Conservation (phyloP, 92 coral and sea anemone genomes). For the Porites cylindrica region DNA sequence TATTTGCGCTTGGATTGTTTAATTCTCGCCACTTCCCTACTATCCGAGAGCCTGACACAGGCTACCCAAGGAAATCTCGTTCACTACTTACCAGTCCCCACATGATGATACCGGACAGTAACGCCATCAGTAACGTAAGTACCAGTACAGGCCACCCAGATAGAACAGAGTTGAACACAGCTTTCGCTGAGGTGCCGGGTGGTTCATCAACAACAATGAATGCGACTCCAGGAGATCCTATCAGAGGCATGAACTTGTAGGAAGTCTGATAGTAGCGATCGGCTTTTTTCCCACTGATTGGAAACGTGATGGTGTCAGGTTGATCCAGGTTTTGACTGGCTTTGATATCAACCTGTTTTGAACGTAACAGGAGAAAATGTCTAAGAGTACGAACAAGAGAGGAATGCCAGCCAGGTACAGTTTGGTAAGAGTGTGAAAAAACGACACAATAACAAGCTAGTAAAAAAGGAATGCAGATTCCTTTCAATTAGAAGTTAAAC, state of each 20-base stretch:
- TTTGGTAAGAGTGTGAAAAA: too few species aligned
- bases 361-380: not conserved
- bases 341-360: conserved; percentile 55
- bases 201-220: conserved; percentile 89
- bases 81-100: conserved; percentile 90
- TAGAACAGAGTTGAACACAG: conserved; percentile 87
- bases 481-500: too few species aligned
- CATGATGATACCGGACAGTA: conserved; percentile 94
- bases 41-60: too few species aligned
- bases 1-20: too few species aligned
- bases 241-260: conserved; percentile 78
- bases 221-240: conserved; percentile 96
- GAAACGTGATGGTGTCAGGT: conserved; percentile 83
- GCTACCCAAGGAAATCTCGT: too few species aligned
- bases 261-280: conserved; percentile 79
- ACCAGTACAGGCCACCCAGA: conserved; percentile 94
- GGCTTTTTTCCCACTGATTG: conserved; percentile 89
- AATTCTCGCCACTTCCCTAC: too few species aligned
- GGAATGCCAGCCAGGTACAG: not conserved
- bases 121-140: conserved; percentile 91
- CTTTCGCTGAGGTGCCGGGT: conserved; percentile 88
- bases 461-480: too few species aligned
- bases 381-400: not conserved
- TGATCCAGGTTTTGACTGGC: conserved; percentile 25
- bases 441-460: too few species aligned